These are phyloP conservation scores for Choreutis nemorana DNA, from an alignment of 2,888 invertebrate genomes.

Conservation along the genomic window DNA sequence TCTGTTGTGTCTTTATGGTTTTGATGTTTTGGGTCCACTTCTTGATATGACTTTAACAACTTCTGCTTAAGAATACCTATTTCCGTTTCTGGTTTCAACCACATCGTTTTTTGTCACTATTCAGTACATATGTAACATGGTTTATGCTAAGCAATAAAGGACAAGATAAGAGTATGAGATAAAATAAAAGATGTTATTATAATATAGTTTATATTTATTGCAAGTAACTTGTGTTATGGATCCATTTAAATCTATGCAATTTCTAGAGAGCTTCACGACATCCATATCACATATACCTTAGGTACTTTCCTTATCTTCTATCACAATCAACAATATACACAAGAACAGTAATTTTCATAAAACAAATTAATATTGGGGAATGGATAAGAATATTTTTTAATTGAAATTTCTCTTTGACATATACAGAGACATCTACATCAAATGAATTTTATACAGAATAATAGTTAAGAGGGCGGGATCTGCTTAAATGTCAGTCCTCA, in stretches of 20 bases:
- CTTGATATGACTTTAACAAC: too few species aligned
- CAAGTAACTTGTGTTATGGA: conserved; percentile 28
- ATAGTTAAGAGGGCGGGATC: conserved; percentile 30
- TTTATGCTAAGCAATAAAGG: too few species aligned
- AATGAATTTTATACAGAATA: conserved; percentile 33
- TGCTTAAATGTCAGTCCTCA: conserved; percentile 57
- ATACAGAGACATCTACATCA: conserved; percentile 11
- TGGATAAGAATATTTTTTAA: conserved; percentile 27
- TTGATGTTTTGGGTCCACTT: too few species aligned
- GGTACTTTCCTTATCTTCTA: conserved; percentile 35
- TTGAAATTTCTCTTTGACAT: conserved; percentile 11
- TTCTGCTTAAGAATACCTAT: too few species aligned
- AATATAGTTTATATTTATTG: conserved; percentile 21
- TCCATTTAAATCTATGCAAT: conserved; percentile 34
- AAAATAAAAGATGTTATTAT: background rate
- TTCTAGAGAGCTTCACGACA: conserved; percentile 61
- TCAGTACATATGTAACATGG: too few species aligned
- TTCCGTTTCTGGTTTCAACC: too few species aligned
- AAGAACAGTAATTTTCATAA: conserved; percentile 32
- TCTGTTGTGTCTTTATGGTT: too few species aligned
- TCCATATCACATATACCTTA: conserved; percentile 62
- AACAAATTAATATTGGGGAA: conserved; percentile 43
- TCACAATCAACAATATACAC: conserved; percentile 51
- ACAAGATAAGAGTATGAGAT: too few species aligned
- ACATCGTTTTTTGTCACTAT: too few species aligned